Conservation (phyloP, 2,797 vertebrate species). For the Eidolon dupreanum region DNA sequence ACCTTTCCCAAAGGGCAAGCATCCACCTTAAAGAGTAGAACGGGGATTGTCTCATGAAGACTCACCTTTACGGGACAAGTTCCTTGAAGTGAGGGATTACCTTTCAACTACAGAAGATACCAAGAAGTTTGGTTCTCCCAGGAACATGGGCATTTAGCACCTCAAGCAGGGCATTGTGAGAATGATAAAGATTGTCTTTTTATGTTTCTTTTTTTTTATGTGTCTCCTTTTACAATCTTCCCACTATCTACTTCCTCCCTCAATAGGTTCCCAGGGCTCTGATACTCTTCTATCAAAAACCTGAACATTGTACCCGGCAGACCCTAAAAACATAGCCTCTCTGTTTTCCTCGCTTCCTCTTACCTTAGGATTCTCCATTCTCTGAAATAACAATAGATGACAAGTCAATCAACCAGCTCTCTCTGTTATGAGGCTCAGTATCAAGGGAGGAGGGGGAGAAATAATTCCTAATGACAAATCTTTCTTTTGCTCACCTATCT, state of each 20-base stretch:
- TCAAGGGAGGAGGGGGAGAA: not conserved
- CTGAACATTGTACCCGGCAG: not conserved
- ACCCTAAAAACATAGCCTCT: not conserved
- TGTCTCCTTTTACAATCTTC: not conserved
- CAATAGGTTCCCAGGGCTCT: not conserved
- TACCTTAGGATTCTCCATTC: not conserved
- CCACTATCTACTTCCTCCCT: not conserved
- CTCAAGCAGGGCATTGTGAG: not conserved
- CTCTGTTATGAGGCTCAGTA: not conserved
- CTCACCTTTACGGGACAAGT: not conserved
- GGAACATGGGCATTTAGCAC: fast-evolving
- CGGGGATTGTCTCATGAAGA: not conserved
- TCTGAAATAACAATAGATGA: not conserved
- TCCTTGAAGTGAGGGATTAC: not conserved
- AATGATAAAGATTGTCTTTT: not conserved
- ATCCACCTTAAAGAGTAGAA: not conserved
- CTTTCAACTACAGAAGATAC: not conserved
- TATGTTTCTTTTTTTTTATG: fast-evolving
- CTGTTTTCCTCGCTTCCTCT: not conserved
- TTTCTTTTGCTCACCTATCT: not conserved
- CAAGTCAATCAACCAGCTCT: not conserved
- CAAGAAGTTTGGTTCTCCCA: not conserved
- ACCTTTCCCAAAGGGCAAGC: not conserved
- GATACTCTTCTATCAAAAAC: not conserved
- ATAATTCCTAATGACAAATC: not conserved